Evolutionary conservation across 2,113 vertebrate species (phyloP), one percentile per base, ranked within the genome.

Genomic region (Aegithalos caudatus): DNA sequence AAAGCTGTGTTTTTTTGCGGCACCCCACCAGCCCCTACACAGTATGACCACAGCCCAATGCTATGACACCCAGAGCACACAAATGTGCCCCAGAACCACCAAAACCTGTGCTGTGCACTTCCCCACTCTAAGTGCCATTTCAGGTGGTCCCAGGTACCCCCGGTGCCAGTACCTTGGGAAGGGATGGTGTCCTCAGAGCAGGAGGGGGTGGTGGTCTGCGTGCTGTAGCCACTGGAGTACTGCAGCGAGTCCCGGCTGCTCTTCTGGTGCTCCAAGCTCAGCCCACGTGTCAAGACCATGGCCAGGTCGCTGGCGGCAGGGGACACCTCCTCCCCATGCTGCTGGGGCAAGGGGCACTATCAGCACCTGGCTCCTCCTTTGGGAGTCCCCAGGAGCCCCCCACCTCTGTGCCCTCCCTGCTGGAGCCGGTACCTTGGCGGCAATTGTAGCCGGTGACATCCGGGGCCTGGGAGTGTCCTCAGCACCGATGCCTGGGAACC

Each of bases 181-280:
- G 99, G 99, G 90, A 99, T 99, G 81, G 99, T 99, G 97, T 99
- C 99, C 97, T 99, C 99, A 0, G 99, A 99, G 98, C 99, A 99
- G 56, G 99, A 99, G 0, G 99, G 99, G 3, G 99, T 99, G 71
- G 99, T 99, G 73, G 99, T 99, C 97, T 99, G 99, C 0, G 99
- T 99, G 98, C 99, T 99, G 97, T 99, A 99, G 82, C 99, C 99
- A 0, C 99, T 99, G 31, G 99, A 99, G 92, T 99, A 99, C 90
- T 99, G 99, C 97, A 99, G 97, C 0, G 99, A 99, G 97, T 99
- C 99, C 64, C 99, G 98, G 98, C 98, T 99, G 98, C 98, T 99
- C 94, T 99, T 99, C 98, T 99, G 99, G 97, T 99, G 99, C 96
- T 99, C 99, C 94, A 99, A 97, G 93, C 99, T 99, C 93, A 99